phyloP scores from a whole-genome alignment of 2,113 vertebrate species.

The Brachypteracias leptosomus region DNA sequence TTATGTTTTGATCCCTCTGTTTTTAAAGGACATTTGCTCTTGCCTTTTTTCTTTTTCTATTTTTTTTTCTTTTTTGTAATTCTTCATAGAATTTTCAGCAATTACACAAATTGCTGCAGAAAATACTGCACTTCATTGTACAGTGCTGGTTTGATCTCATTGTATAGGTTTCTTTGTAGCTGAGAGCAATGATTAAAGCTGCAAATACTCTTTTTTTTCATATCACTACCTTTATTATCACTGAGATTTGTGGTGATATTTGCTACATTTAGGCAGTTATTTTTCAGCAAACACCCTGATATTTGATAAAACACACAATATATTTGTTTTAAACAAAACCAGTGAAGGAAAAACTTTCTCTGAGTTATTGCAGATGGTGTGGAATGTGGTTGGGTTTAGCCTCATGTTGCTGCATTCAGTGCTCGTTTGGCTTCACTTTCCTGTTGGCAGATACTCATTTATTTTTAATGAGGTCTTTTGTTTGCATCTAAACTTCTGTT shows the following conservation, averaged over 20 bases:
- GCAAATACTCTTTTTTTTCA: not conserved
- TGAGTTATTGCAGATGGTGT: not conserved
- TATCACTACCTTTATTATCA: not conserved
- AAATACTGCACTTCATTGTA: not conserved
- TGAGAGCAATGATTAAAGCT: not conserved
- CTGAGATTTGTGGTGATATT: not conserved
- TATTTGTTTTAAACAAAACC: not conserved
- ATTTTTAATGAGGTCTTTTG: not conserved
- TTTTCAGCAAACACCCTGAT: not conserved
- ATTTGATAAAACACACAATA: not conserved
- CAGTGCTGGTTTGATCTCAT: not conserved
- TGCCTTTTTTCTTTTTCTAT: not conserved
- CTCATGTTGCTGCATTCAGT: not conserved
- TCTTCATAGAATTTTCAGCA: not conserved
- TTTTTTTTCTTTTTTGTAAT: too few species aligned
- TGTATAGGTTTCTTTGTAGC: not conserved
- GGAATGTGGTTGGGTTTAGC: not conserved
- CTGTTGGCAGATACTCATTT: not conserved
- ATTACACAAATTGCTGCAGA: not conserved
- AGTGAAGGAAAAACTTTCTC: not conserved
- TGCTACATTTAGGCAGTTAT: not conserved
- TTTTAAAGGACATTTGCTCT: not conserved
- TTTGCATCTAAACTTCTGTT: not conserved
- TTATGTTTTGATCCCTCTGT: not conserved
- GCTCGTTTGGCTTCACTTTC: not conserved